A percentile compares a stretch with the other conserved stretches of the same genome.
These are phyloP conservation scores for Monodelphis domestica DNA, from an alignment of 2,797 vertebrate genomes.

Conservation along the genomic window DNA sequence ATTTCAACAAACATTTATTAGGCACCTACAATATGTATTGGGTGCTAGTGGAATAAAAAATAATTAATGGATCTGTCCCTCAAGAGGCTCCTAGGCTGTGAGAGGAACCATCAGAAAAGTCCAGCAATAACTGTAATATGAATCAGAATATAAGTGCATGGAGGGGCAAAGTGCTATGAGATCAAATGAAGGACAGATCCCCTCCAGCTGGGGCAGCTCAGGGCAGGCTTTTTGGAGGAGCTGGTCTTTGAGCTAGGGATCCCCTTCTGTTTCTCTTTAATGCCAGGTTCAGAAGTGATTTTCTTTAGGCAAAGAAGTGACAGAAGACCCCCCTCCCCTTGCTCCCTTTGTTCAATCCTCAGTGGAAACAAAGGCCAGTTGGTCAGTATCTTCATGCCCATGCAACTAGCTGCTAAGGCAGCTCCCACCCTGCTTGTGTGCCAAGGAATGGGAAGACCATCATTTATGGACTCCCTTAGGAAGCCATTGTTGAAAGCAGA, in stretches of 20 bases:
- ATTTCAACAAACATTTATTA: not conserved
- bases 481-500: conserved; percentile 61
- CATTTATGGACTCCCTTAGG: conserved; percentile 63
- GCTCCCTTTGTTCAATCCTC: not conserved
- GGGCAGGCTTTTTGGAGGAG: not conserved
- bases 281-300: conserved; percentile 75
- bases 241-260: not conserved
- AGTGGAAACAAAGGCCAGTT: not conserved
- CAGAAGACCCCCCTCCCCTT: not conserved
- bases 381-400: not conserved
- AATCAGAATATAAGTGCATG: not conserved
- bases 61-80: not conserved
- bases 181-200: not conserved
- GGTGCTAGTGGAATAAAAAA: not conserved
- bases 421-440: conserved; percentile 77
- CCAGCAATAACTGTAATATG: not conserved
- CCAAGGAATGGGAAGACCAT: conserved; percentile 60
- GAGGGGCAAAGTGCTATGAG: not conserved
- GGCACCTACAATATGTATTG: not conserved
- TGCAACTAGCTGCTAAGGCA: conserved; percentile 79
- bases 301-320: not conserved
- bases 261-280: conserved; percentile 76
- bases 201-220: not conserved
- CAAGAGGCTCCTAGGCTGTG: not conserved
- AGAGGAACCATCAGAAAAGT: not conserved